Conservation (phyloP, 2,888 invertebrate species). For the Drosophila neonasuta region DNA sequence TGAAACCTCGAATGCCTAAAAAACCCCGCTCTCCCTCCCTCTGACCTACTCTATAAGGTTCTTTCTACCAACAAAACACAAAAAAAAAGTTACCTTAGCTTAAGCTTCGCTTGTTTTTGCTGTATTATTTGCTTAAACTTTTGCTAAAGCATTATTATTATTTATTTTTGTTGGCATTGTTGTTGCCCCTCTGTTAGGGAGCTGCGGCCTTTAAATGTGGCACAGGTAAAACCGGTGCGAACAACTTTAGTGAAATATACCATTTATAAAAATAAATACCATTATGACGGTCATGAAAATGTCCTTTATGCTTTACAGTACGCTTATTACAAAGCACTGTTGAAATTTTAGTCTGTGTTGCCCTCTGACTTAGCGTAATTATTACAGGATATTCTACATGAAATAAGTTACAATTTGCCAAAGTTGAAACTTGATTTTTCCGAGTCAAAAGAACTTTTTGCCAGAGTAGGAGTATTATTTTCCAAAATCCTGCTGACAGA, state of each 20-base stretch:
- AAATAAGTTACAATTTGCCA: conserved; percentile 26
- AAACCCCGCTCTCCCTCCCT: background rate
- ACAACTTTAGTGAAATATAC: conserved; percentile 25
- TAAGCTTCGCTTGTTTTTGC: conserved; percentile 30
- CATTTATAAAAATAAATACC: background rate
- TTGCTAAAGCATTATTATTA: conserved; percentile 59
- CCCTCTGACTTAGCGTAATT: background rate
- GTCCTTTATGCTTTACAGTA: background rate
- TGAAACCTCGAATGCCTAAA: conserved; percentile 39
- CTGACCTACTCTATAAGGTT: background rate
- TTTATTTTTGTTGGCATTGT: conserved; percentile 52
- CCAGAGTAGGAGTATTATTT: conserved; percentile 5
- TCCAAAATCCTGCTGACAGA: background rate
- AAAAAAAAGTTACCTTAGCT: conserved; percentile 29
- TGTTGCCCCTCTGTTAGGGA: conserved; percentile 6
- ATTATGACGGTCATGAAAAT: background rate
- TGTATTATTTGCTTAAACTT: conserved; percentile 52
- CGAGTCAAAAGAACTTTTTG: conserved; percentile 6
- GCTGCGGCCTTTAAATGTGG: conserved; percentile 29
- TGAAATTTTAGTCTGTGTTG: background rate
- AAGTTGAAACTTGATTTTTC: conserved; percentile 30
- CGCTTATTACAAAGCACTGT: background rate
- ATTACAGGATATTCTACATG: conserved; percentile 11
- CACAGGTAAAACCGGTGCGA: conserved; percentile 25
- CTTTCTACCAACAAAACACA: conserved; percentile 5